phyloP scores from a whole-genome alignment of 1,140 invertebrate species.

The Lithobius niger region DNA sequence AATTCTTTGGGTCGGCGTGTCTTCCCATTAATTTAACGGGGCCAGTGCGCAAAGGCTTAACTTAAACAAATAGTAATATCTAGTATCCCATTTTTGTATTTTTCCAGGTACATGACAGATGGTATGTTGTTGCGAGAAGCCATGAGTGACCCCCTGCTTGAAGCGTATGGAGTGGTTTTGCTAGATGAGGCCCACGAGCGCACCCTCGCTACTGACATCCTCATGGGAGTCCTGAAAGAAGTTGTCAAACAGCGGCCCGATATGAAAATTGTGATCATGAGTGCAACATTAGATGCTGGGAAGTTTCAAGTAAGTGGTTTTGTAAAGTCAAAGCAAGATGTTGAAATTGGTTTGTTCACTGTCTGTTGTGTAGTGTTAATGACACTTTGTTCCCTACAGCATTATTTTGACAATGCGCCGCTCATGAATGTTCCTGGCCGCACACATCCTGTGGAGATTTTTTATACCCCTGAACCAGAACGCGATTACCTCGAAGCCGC shows the following conservation, averaged over 20 bases:
- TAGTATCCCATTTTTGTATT: conserved; percentile 10
- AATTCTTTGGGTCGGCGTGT: too few species aligned
- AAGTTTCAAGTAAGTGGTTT: conserved; percentile 68
- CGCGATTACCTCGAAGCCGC: conserved; percentile 96
- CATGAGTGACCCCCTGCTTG: conserved; percentile 97
- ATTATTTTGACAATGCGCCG: conserved; percentile 96
- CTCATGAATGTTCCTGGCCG: conserved; percentile 96
- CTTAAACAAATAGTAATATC: too few species aligned
- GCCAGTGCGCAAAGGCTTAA: too few species aligned
- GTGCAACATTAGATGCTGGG: conserved; percentile 97
- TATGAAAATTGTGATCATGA: conserved; percentile 98
- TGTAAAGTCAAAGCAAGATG: not conserved
- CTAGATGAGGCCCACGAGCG: conserved; percentile 99
- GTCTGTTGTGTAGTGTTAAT: conserved; percentile 1
- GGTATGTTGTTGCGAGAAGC: conserved; percentile 99
- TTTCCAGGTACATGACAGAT: conserved; percentile 85
- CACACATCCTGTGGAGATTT: conserved; percentile 95
- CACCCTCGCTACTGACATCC: conserved; percentile 93
- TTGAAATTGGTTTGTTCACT: not conserved
- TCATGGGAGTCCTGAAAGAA: conserved; percentile 98
- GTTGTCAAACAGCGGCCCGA: conserved; percentile 86
- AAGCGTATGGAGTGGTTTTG: conserved; percentile 72
- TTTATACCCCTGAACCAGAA: conserved; percentile 98
- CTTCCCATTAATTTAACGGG: too few species aligned
- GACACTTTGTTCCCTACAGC: conserved; percentile 33